phyloP scores from a whole-genome alignment of 2,888 invertebrate genomes.

The Megamerina dolium region DNA sequence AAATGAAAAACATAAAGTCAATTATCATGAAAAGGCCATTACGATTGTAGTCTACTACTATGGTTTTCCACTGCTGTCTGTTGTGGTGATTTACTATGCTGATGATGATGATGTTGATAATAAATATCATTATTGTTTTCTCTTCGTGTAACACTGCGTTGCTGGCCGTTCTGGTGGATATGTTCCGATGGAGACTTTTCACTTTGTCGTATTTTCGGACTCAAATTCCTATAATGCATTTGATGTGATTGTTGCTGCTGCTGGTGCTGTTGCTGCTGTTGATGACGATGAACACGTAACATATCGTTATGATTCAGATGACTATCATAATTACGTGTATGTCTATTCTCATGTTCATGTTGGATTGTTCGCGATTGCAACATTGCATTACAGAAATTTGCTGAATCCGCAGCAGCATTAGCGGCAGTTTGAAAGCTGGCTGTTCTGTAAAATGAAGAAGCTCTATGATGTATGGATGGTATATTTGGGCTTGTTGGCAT shows the following conservation, averaged over 20 bases:
- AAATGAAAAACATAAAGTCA: too few species aligned
- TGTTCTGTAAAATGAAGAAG: constrained; percentile 3
- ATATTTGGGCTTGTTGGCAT: constrained; percentile 16
- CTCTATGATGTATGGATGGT: constrained; percentile 17
- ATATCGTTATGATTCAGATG: constrained; percentile 10
- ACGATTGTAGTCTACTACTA: too few species aligned
- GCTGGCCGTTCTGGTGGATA: too few species aligned
- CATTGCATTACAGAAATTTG: constrained; percentile 18
- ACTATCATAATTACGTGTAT: not conserved
- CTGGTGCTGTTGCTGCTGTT: not conserved
- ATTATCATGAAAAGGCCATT: too few species aligned
- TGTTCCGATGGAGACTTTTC: too few species aligned
- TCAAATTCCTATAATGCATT: not conserved
- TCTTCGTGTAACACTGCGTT: too few species aligned
- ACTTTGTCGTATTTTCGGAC: too few species aligned
- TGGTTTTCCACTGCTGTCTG: too few species aligned
- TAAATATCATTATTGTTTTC: not conserved
- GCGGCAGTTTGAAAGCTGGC: constrained; percentile 19
- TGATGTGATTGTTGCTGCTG: constrained; percentile 1
- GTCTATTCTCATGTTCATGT: not conserved
- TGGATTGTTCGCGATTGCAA: constrained; percentile 4
- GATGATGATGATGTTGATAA: constrained; percentile 2
- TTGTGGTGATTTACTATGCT: too few species aligned
- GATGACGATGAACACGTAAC: not conserved
- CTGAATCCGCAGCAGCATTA: constrained; percentile 17